Conservation (phyloP, 2,797 vertebrate species). For the Eurystomus glaucurus region DNA sequence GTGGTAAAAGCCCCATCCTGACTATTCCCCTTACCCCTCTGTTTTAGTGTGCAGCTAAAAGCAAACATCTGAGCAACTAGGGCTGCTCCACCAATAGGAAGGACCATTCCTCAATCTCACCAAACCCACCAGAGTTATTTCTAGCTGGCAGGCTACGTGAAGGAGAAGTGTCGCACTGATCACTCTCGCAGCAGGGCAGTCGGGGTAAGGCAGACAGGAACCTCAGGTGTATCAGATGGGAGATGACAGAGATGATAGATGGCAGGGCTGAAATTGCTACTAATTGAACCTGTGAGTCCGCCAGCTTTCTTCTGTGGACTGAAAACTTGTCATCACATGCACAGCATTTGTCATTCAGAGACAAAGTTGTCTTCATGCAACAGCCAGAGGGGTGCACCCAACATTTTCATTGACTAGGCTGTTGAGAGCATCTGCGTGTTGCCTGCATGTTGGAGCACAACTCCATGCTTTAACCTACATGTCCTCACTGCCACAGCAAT, state of each 20-base stretch:
- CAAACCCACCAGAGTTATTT: conserved; percentile 56
- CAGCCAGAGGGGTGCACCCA: neutral
- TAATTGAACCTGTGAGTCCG: neutral
- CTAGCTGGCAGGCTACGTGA: conserved; percentile 1
- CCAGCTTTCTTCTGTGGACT: neutral
- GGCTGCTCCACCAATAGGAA: neutral
- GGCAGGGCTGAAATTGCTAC: neutral
- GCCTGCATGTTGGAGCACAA: neutral
- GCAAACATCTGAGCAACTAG: neutral
- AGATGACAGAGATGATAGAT: neutral
- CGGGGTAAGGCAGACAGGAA: conserved; percentile 26
- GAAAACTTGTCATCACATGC: neutral
- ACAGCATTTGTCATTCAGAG: neutral
- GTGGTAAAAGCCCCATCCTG: neutral
- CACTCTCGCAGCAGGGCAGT: rapidly evolving
- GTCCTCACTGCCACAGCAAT: neutral
- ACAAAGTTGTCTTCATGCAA: neutral
- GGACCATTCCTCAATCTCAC: neutral
- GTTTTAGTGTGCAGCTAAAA: rapidly evolving
- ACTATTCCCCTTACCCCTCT: neutral
- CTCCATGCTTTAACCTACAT: rapidly evolving
- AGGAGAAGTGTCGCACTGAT: conserved; percentile 53
- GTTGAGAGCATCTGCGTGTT: rapidly evolving
- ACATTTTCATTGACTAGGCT: neutral
- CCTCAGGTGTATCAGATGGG: conserved; percentile 20